Evolutionary conservation across 2,797 vertebrate species (phyloP).

Genomic region (Myripristis murdjan): DNA sequence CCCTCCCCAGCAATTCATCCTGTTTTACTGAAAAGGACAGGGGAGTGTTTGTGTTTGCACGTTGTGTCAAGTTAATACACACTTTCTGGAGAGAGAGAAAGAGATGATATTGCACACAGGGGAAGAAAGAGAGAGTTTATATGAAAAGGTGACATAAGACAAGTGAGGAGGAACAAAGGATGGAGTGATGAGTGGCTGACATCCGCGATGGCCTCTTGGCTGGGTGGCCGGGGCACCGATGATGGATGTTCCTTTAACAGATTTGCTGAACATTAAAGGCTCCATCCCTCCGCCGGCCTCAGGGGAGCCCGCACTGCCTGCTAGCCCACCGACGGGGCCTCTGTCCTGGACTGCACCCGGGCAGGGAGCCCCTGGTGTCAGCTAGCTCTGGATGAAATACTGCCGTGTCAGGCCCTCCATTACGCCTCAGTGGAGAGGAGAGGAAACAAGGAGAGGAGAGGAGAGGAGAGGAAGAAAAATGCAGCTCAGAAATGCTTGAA

Average conservation of each 20-base stretch:
- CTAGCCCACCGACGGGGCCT: constrained; percentile 29
- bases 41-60: not conserved
- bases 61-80: not conserved
- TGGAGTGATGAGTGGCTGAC: constrained; percentile 61
- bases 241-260: constrained; percentile 78
- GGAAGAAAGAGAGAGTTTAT: constrained; percentile 12
- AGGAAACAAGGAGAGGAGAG: not conserved
- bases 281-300: constrained; percentile 28
- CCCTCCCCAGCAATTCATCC: constrained; percentile 42
- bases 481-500: no score
- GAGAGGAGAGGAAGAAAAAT: no score
- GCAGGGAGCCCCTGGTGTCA: constrained; percentile 51
- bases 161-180: constrained; percentile 53
- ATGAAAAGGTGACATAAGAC: constrained; percentile 23
- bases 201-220: constrained; percentile 56
- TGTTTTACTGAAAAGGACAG: constrained; percentile 21
- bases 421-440: constrained; percentile 42
- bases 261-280: constrained; percentile 81
- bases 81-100: constrained; percentile 16
- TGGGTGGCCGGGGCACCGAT: constrained; percentile 39
- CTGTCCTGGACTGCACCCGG: constrained; percentile 42
- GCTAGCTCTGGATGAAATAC: constrained; percentile 55
- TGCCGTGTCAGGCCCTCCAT: constrained; percentile 56
- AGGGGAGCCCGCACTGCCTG: constrained; percentile 29
- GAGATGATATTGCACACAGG: constrained; percentile 11